Conservation (phyloP, 2,888 invertebrate genomes). For the Troides helena region DNA sequence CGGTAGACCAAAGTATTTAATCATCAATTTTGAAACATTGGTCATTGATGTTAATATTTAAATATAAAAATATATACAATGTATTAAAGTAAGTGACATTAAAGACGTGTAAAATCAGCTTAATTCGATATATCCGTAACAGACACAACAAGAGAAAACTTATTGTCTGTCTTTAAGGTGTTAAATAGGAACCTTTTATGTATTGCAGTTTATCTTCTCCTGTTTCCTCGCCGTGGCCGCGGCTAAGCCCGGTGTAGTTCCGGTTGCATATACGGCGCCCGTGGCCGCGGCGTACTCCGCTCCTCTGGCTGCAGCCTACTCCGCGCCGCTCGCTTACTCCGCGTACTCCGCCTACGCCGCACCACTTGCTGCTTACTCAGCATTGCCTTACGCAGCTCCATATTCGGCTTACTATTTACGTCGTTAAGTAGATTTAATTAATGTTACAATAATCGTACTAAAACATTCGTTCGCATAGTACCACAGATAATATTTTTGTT, state of each 20-base stretch:
- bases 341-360: constrained; percentile 46
- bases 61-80: no score
- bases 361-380: constrained; percentile 41
- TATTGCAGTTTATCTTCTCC: constrained; percentile 62
- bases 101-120: no score
- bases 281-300: constrained; percentile 45
- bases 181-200: no score
- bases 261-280: constrained; percentile 39
- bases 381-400: constrained; percentile 41
- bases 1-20: no score
- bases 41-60: no score
- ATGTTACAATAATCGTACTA: not conserved
- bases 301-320: constrained; percentile 51
- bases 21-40: no score
- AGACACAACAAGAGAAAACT: no score
- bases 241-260: constrained; percentile 58
- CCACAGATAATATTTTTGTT: not conserved
- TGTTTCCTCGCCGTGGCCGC: constrained; percentile 72
- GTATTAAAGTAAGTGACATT: no score
- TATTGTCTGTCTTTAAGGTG: no score
- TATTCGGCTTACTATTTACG: constrained; percentile 38
- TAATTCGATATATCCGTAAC: no score
- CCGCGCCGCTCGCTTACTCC: constrained; percentile 46
- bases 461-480: not conserved
- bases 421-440: constrained; percentile 12